Conservation (phyloP, 2,797 vertebrate genomes). For the Halcyon badia region DNA sequence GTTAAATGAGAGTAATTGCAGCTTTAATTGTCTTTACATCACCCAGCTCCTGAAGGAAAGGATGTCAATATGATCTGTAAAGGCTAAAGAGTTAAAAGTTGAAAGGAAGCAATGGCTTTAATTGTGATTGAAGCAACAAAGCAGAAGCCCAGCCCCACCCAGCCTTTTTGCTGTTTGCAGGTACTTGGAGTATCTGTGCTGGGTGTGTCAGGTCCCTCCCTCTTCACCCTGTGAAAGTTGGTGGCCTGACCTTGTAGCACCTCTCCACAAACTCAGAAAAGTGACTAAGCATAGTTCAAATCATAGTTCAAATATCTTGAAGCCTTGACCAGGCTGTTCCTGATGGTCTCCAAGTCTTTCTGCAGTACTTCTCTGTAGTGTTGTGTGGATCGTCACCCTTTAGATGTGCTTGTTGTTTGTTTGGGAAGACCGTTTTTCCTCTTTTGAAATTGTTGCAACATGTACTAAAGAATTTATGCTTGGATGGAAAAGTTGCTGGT, state of each 20-base stretch:
- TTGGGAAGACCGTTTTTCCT: background rate
- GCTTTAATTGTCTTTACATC: background rate
- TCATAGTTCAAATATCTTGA: background rate
- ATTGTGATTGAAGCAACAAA: background rate
- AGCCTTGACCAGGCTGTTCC: background rate
- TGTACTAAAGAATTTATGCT: background rate
- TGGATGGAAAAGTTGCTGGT: background rate
- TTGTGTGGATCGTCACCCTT: background rate
- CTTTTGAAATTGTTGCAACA: background rate
- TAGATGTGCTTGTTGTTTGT: background rate
- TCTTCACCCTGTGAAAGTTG: background rate
- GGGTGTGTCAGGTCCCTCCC: accelerated
- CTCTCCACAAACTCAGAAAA: background rate
- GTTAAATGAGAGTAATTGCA: background rate
- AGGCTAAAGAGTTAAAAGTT: background rate
- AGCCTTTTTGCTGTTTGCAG: background rate
- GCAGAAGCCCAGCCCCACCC: background rate
- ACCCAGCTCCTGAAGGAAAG: background rate
- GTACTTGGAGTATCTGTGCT: background rate
- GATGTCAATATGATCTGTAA: background rate
- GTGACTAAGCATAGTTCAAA: background rate
- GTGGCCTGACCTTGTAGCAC: background rate
- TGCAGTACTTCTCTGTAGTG: accelerated
- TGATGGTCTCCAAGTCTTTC: background rate
- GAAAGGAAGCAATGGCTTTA: background rate